These are phyloP conservation scores for Agrochola litura DNA, from an alignment of 2,888 invertebrate species.

Conservation along the genomic window DNA sequence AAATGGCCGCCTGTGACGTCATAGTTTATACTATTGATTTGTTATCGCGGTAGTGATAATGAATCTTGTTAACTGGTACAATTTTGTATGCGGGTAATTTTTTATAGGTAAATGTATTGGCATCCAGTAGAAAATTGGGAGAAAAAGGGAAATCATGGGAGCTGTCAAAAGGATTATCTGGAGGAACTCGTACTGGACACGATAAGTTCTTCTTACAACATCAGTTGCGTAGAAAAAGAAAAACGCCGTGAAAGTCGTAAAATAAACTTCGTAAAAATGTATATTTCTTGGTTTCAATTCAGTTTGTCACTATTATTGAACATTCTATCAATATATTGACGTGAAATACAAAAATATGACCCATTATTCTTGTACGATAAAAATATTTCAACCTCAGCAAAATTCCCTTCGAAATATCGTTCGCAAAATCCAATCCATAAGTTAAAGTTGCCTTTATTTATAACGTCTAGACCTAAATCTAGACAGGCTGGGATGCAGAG, in stretches of 20 bases:
- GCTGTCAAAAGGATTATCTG: neutral
- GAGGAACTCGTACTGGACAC: neutral
- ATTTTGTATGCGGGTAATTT: neutral
- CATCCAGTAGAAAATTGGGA: neutral
- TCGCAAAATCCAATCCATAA: conserved; percentile 36
- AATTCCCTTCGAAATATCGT: conserved; percentile 8
- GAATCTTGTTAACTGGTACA: neutral
- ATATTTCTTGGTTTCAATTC: neutral
- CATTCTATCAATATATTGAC: conserved; percentile 4
- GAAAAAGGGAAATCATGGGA: neutral
- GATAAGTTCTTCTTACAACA: neutral
- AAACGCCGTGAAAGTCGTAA: neutral
- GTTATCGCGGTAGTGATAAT: conserved; percentile 35
- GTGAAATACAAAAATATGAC: neutral
- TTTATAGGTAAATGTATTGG: neutral
- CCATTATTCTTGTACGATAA: neutral
- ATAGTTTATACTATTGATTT: conserved; percentile 47
- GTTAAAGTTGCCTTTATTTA: conserved; percentile 53
- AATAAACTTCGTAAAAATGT: neutral
- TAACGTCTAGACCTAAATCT: conserved; percentile 74
- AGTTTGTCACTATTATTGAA: neutral
- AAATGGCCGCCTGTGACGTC: conserved; percentile 50
- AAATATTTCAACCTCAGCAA: conserved; percentile 21
- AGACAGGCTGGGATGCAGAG: conserved; percentile 66
- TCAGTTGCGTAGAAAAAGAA: neutral